Conservation (phyloP, 2,888 invertebrate species). For the Beris morrisii region DNA sequence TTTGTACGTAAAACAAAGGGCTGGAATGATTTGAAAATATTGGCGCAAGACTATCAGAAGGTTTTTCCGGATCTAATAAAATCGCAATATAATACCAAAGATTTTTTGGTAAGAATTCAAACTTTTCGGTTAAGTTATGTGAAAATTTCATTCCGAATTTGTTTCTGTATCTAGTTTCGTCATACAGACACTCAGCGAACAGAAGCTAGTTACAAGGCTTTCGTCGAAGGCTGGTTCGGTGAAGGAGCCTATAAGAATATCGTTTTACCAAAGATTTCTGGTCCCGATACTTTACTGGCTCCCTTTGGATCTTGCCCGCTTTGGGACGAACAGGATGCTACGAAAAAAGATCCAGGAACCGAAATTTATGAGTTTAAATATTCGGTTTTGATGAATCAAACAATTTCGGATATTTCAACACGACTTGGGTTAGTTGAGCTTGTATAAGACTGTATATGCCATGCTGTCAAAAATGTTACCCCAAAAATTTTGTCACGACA, state of each 20-base stretch:
- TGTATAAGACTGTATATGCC: background rate
- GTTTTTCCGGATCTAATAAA: constrained; percentile 66
- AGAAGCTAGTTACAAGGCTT: constrained; percentile 63
- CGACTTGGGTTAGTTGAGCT: constrained; percentile 57
- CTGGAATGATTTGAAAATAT: constrained; percentile 66
- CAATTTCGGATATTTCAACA: constrained; percentile 57
- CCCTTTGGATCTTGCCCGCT: constrained; percentile 66
- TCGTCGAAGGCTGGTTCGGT: constrained; percentile 62
- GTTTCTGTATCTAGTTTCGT: constrained; percentile 59
- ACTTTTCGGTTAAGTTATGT: too few species aligned
- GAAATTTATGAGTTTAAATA: constrained; percentile 48
- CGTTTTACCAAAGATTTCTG: constrained; percentile 41
- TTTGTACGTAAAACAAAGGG: constrained; percentile 49
- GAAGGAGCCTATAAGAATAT: constrained; percentile 45
- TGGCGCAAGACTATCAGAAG: constrained; percentile 68
- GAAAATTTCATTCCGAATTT: background rate
- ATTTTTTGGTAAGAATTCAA: constrained; percentile 60
- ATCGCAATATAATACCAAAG: constrained; percentile 57
- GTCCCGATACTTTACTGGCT: constrained; percentile 57
- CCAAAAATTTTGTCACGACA: background rate
- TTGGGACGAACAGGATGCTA: constrained; percentile 61
- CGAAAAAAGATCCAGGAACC: constrained; percentile 56
- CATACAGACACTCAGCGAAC: constrained; percentile 65
- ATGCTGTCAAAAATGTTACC: background rate
- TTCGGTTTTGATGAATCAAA: constrained; percentile 50